These are phyloP conservation scores for Brachynemurus nebulosus DNA, from an alignment of 2,888 invertebrate species.

Conservation along the genomic window DNA sequence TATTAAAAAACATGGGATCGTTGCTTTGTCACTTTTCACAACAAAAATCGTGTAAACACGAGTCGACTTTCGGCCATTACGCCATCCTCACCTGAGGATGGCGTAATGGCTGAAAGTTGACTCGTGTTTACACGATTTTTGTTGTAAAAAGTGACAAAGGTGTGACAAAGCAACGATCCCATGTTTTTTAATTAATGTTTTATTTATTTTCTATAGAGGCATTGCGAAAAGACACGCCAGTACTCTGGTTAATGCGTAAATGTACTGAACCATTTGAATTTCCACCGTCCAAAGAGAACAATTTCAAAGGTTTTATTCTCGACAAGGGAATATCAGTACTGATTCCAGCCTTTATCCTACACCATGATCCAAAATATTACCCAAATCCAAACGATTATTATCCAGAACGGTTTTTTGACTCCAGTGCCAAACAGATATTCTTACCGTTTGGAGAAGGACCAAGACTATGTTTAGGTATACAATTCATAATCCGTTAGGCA, in stretches of 20 bases:
- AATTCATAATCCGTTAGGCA: not conserved
- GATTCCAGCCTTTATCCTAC: not conserved
- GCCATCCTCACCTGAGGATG: too few relatives aligned
- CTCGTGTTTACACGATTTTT: too few relatives aligned
- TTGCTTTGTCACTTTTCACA: too few relatives aligned
- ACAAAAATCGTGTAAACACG: too few relatives aligned
- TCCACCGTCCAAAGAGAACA: not conserved
- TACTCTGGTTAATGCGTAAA: not conserved
- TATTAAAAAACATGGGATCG: too few relatives aligned
- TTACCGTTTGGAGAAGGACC: not conserved
- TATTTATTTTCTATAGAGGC: not conserved
- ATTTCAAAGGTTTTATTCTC: not conserved
- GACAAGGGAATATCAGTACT: not conserved
- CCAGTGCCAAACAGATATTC: not conserved
- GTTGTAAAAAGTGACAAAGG: too few relatives aligned
- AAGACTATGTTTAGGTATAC: not conserved
- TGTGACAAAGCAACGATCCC: too few relatives aligned
- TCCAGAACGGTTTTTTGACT: not conserved
- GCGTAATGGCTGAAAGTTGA: too few relatives aligned
- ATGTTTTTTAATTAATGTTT: not conserved
- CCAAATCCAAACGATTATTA: not conserved
- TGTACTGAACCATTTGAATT: not conserved
- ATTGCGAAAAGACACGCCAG: not conserved
- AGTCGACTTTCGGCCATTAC: too few relatives aligned
- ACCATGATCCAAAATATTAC: not conserved